phyloP scores from a whole-genome alignment of 2,113 vertebrate genomes.

The Cnemophilus loriae region DNA sequence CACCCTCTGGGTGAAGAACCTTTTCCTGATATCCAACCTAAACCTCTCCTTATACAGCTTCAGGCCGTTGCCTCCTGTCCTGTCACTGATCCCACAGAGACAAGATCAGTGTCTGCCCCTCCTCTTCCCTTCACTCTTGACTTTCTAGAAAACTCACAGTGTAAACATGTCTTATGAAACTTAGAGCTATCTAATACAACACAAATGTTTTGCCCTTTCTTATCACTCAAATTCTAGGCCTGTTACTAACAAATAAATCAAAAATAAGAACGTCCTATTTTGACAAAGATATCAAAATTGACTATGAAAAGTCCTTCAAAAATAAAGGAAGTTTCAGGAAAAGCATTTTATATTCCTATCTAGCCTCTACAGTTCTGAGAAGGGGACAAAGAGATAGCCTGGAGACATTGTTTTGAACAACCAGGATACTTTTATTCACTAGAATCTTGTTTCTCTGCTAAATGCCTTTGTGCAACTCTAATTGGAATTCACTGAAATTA shows the following conservation, averaged over 20 bases:
- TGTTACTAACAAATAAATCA: background rate
- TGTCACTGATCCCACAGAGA: background rate
- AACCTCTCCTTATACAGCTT: background rate
- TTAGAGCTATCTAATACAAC: background rate
- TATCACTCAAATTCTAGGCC: background rate
- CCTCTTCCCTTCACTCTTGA: background rate
- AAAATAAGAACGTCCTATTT: background rate
- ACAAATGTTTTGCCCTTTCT: background rate
- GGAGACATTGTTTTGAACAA: background rate
- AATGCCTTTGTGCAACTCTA: background rate
- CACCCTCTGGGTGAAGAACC: fast-evolving
- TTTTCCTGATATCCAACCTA: background rate
- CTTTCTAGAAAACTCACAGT: background rate
- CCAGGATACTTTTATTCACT: background rate
- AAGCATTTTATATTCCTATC: background rate
- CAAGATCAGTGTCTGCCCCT: background rate
- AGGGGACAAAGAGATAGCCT: background rate
- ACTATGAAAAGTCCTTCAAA: background rate
- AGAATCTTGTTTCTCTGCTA: background rate
- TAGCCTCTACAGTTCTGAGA: background rate
- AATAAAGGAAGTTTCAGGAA: background rate
- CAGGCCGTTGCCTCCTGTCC: background rate
- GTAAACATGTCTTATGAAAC: background rate
- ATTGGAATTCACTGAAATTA: background rate
- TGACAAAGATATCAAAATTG: background rate